Conservation (phyloP, 2,888 invertebrate genomes). For the Netelia melanura region DNA sequence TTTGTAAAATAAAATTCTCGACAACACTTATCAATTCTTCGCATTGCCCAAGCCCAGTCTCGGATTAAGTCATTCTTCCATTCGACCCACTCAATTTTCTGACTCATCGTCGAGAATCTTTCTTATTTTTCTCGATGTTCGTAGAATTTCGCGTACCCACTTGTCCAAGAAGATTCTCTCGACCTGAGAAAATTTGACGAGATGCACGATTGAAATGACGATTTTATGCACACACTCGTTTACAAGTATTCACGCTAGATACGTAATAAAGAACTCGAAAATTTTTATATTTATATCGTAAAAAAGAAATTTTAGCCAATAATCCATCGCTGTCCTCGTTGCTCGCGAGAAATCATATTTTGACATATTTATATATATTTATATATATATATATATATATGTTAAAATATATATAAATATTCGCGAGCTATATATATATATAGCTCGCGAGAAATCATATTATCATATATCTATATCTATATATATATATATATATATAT, state of each 20-base stretch:
- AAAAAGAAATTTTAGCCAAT: not conserved
- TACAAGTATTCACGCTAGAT: conserved; percentile 40
- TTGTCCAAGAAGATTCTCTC: not conserved
- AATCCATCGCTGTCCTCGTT: too few species aligned
- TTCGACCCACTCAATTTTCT: not conserved
- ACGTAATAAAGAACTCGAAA: conserved; percentile 1
- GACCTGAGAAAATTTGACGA: not conserved
- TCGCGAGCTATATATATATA: too few species aligned
- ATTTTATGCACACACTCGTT: conserved; percentile 41
- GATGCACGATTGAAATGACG: conserved; percentile 17
- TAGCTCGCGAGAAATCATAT: too few species aligned
- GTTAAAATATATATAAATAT: too few species aligned
- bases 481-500: too few species aligned
- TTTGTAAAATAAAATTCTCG: too few species aligned
- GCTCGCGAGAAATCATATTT: not conserved
- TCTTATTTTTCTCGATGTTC: not conserved
- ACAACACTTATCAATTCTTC: too few species aligned
- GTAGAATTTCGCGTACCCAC: not conserved
- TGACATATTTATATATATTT: not conserved
- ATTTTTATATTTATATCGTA: not conserved
- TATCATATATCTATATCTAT: too few species aligned
- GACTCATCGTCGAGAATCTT: not conserved
- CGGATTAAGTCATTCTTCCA: not conserved
- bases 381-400: too few species aligned
- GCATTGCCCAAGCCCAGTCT: too few species aligned